Conservation (phyloP, 92 coral and sea anemone genomes). For the Phenganax marumi region DNA sequence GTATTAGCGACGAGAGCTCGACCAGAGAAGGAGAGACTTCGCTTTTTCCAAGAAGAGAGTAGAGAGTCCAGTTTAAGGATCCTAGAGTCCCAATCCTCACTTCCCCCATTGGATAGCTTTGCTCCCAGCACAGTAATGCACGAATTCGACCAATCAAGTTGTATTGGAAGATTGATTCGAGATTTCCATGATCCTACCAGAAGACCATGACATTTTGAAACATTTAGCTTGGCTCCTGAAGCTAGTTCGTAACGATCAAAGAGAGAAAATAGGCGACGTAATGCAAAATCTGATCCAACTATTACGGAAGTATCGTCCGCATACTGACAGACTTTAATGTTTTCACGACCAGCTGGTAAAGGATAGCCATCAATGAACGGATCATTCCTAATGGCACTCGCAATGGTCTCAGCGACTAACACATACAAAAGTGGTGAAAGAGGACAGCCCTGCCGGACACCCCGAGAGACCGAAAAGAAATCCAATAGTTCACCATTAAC, state of each 20-base stretch:
- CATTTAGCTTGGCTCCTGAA: neutral
- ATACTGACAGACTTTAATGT: conserved; percentile 19
- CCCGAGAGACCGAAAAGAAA: neutral
- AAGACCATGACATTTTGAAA: neutral
- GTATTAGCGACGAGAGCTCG: neutral
- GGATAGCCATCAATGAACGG: conserved; percentile 3
- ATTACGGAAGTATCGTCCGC: neutral
- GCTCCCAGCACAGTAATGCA: neutral
- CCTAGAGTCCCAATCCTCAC: neutral
- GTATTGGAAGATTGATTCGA: neutral
- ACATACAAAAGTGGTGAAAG: conserved; percentile 39
- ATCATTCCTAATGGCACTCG: conserved; percentile 11
- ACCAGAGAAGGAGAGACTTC: neutral
- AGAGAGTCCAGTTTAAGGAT: neutral
- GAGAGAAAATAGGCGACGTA: neutral
- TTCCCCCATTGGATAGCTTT: neutral
- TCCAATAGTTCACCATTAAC: conserved; percentile 35
- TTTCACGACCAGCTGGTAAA: neutral
- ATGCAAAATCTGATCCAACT: neutral
- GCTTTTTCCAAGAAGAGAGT: neutral
- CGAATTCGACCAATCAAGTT: neutral
- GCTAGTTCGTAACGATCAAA: neutral
- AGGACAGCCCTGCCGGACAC: conserved; percentile 51
- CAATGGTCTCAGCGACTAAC: conserved; percentile 29
- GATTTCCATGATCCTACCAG: neutral